phyloP scores from a whole-genome alignment of 2,113 vertebrate genomes.

The Phainopepla nitens region DNA sequence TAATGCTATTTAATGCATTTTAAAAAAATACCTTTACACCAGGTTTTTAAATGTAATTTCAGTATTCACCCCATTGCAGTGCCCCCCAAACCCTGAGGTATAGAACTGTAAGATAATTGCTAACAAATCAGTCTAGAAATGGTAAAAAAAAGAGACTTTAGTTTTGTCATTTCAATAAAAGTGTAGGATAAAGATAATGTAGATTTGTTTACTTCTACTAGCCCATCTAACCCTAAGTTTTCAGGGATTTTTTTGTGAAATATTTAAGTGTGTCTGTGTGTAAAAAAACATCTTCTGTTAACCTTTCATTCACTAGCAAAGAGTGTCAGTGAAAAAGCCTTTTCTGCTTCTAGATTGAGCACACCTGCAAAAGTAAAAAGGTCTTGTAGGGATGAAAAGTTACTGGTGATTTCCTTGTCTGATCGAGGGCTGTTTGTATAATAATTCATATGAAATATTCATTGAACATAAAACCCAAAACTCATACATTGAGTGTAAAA shows the following conservation, averaged over 20 bases:
- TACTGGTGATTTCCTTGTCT: not conserved
- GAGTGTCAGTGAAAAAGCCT: not conserved
- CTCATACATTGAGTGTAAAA: not conserved
- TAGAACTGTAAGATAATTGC: not conserved
- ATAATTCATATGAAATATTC: not conserved
- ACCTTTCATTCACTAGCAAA: not conserved
- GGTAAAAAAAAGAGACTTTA: not conserved
- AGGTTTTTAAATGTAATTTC: not conserved
- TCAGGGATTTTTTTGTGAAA: not conserved
- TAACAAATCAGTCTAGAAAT: not conserved
- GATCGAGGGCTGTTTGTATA: not conserved
- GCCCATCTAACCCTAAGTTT: too few relatives aligned
- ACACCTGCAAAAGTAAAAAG: not conserved
- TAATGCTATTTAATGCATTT: rapidly evolving
- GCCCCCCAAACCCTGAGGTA: not conserved
- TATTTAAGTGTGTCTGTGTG: not conserved
- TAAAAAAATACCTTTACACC: not conserved
- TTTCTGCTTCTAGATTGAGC: not conserved
- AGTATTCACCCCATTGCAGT: not conserved
- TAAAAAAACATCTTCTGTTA: not conserved
- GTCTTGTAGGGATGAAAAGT: not conserved
- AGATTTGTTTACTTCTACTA: too few relatives aligned
- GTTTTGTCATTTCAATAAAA: not conserved
- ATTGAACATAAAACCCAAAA: not conserved
- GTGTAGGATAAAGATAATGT: not conserved